phyloP scores from a whole-genome alignment of 2,797 vertebrate species.

The Cynopterus sphinx region DNA sequence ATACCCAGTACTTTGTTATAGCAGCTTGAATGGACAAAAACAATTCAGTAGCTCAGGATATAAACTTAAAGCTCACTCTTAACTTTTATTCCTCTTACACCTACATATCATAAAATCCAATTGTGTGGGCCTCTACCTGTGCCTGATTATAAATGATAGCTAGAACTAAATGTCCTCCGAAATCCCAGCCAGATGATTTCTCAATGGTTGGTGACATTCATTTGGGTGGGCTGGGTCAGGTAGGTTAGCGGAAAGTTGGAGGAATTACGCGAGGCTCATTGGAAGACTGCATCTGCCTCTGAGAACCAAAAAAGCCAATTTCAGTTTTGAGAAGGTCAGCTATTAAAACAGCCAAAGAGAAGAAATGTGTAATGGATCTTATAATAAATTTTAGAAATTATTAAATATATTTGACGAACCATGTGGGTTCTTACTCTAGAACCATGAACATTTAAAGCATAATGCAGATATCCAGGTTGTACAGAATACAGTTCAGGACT shows the following conservation, averaged over 20 bases:
- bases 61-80: not conserved
- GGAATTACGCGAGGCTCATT: not conserved
- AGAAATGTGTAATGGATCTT: conserved; percentile 13
- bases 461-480: not conserved
- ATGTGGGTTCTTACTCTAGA: not conserved
- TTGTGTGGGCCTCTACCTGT: not conserved
- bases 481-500: not conserved
- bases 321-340: conserved; percentile 9
- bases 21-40: not conserved
- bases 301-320: not conserved
- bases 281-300: not conserved
- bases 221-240: not conserved
- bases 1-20: not conserved
- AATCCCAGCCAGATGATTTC: not conserved
- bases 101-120: not conserved
- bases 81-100: not conserved
- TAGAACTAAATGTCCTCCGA: not conserved
- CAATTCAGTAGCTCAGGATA: not conserved
- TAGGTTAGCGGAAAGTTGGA: not conserved
- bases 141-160: not conserved
- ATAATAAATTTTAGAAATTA: conserved; percentile 10
- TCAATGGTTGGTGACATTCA: not conserved
- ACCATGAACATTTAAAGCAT: not conserved
- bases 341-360: conserved; percentile 2
- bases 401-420: not conserved